Evolutionary conservation across 2,888 invertebrate species (phyloP).

Genomic region (Apodemia mormo): DNA sequence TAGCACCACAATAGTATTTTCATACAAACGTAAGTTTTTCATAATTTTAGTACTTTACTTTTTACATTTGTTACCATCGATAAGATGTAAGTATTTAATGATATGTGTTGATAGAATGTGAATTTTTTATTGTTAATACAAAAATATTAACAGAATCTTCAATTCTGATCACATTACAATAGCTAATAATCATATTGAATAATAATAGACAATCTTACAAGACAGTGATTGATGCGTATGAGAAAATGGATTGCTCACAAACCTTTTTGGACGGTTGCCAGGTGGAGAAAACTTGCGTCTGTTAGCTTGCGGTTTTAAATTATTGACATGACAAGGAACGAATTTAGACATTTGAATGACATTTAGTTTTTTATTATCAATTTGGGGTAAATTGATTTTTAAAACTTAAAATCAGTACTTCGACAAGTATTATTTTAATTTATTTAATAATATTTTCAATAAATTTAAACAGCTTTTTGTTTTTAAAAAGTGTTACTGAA

Average conservation of each 20-base stretch:
- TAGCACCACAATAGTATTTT: background rate
- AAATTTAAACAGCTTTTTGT: too few species aligned
- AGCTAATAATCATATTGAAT: slow-evolving; percentile 4
- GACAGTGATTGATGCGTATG: slow-evolving; percentile 55
- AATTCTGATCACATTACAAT: slow-evolving; percentile 2
- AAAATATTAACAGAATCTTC: slow-evolving; percentile 12
- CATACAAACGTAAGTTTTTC: background rate
- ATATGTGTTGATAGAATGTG: too few species aligned
- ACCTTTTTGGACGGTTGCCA: slow-evolving; percentile 49
- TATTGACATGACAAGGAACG: background rate
- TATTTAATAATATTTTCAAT: too few species aligned
- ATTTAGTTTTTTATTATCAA: too few species aligned
- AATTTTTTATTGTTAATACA: background rate
- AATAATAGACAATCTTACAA: slow-evolving; percentile 29
- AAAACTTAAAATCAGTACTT: too few species aligned
- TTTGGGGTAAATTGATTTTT: too few species aligned
- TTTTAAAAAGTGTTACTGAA: too few species aligned
- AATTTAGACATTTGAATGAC: too few species aligned
- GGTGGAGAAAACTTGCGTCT: slow-evolving; percentile 17
- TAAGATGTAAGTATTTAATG: too few species aligned
- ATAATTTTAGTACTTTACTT: slow-evolving; percentile 7
- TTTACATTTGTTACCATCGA: background rate
- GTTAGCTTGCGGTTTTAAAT: background rate
- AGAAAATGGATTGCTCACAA: slow-evolving; percentile 42
- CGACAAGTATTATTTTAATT: too few species aligned